Evolutionary conservation across 2,888 invertebrate species (phyloP).

Genomic region (Acheta domesticus): DNA sequence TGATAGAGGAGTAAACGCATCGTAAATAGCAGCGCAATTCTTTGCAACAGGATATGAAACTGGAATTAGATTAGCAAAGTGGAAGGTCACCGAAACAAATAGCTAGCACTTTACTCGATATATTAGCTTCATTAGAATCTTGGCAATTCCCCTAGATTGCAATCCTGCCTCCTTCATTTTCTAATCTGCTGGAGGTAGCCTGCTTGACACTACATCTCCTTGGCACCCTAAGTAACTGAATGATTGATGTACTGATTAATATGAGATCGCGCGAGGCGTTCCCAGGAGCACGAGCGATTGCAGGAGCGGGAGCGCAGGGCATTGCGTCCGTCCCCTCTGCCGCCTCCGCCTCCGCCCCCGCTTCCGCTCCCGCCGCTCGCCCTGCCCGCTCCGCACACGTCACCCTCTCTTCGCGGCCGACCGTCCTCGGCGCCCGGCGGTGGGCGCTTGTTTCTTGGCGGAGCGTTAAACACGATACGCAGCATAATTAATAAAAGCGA

Average conservation of each 20-base stretch:
- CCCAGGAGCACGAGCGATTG: not conserved
- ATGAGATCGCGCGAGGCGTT: not conserved
- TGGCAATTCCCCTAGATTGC: not conserved
- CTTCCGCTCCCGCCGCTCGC: not conserved
- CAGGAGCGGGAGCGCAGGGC: not conserved
- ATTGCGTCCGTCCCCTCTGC: not conserved
- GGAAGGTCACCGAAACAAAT: no score
- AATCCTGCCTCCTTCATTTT: not conserved
- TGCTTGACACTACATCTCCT: slow-evolving; percentile 5
- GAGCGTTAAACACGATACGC: slow-evolving; percentile 18
- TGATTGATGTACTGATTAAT: not conserved
- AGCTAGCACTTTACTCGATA: not conserved
- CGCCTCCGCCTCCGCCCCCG: not conserved
- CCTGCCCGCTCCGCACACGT: not conserved
- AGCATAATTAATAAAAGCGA: slow-evolving; percentile 1
- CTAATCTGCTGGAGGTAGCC: not conserved
- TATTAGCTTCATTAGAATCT: not conserved
- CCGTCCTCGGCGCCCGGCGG: no score
- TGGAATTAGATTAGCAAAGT: no score
- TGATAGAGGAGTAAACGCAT: no score
- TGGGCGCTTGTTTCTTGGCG: not conserved
- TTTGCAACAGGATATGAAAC: no score
- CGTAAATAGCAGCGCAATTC: no score
- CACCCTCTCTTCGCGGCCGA: not conserved
- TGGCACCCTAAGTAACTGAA: slow-evolving; percentile 18